These are phyloP conservation scores for Eutolmus rufibarbis DNA, from an alignment of 2,888 invertebrate species.

Conservation along the genomic window DNA sequence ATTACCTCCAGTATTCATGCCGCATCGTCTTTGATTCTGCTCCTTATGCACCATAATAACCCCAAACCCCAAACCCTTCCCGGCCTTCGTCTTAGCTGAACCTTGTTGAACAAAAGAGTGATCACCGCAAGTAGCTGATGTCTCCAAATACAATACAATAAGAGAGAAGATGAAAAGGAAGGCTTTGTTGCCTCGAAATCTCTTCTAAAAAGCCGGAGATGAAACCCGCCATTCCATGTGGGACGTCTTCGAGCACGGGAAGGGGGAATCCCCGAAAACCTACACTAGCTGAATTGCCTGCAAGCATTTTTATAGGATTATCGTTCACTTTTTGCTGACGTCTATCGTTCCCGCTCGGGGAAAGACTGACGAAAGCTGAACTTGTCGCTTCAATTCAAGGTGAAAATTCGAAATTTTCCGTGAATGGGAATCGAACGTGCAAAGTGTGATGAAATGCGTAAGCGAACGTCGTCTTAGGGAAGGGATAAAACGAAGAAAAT, in stretches of 20 bases:
- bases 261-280: neutral
- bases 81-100: neutral
- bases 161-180: neutral
- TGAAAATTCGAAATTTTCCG: neutral
- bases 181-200: neutral
- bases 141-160: neutral
- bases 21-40: neutral
- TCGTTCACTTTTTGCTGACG: neutral
- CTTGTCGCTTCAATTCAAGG: neutral
- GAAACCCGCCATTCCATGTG: neutral
- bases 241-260: neutral
- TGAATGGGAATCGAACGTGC: neutral
- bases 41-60: neutral
- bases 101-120: slow-evolving; percentile 23
- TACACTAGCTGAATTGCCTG: neutral
- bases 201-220: neutral
- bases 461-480: neutral
- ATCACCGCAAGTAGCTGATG: slow-evolving; percentile 18
- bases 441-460: slow-evolving; percentile 6
- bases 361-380: neutral
- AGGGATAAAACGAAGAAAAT: neutral
- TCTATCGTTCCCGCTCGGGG: neutral
- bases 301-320: slow-evolving; percentile 17
- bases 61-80: neutral
- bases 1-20: neutral